A percentile compares a stretch with the other conserved stretches of the same genome.
These are phyloP conservation scores for Eurystomus glaucurus DNA, from an alignment of 2,797 vertebrate species.

Conservation along the genomic window DNA sequence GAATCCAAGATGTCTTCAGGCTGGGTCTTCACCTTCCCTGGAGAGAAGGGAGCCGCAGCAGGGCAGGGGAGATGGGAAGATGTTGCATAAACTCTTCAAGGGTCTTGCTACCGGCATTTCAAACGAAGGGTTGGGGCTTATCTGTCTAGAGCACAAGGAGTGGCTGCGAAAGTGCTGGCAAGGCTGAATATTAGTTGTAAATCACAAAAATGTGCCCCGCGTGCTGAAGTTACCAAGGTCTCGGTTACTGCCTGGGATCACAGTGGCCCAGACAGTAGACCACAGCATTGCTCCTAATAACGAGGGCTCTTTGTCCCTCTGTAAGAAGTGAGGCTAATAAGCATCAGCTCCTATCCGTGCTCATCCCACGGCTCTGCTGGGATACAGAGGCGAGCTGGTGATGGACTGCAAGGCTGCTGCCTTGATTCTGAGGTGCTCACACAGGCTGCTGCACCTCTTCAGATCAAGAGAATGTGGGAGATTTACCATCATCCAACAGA, in stretches of 20 bases:
- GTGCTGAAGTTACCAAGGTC: background rate
- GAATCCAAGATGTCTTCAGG: slow-evolving; percentile 23
- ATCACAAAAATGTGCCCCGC: background rate
- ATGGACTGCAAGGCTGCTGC: background rate
- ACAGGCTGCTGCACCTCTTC: no score
- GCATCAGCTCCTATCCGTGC: fast-evolving
- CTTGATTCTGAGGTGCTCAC: background rate
- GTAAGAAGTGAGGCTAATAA: background rate
- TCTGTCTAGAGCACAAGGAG: background rate
- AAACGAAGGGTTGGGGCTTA: slow-evolving; percentile 25
- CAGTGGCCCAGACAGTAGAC: background rate
- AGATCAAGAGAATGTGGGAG: fast-evolving
- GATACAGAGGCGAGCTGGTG: background rate
- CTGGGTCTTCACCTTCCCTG: slow-evolving; percentile 4
- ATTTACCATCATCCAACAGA: background rate
- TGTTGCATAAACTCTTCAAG: slow-evolving; percentile 16
- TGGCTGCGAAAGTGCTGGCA: background rate
- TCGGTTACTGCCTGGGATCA: background rate
- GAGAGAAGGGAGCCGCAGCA: slow-evolving; percentile 61
- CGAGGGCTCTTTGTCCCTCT: background rate
- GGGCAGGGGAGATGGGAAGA: background rate
- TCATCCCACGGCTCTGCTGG: background rate
- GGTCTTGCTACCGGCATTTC: slow-evolving; percentile 3
- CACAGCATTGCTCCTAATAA: background rate
- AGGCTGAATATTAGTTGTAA: background rate